Conservation (phyloP, 2,888 invertebrate genomes). For the Mycogona germanica region DNA sequence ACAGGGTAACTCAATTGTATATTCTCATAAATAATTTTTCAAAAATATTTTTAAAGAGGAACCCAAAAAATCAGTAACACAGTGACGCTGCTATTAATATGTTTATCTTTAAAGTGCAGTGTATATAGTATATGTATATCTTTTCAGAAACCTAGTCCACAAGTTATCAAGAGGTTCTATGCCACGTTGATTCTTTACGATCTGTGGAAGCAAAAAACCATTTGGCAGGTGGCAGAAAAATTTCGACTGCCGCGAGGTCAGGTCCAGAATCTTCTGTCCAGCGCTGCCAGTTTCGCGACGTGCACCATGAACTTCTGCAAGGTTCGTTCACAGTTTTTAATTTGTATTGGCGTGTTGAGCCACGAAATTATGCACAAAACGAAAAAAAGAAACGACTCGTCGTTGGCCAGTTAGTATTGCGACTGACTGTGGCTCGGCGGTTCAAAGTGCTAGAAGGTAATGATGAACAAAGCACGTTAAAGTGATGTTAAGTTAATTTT, state of each 20-base stretch:
- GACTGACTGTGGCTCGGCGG: no score
- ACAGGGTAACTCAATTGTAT: neutral
- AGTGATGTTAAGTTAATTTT: no score
- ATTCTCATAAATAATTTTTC: constrained; percentile 36
- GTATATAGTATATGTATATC: constrained; percentile 19
- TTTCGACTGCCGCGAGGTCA: constrained; percentile 60
- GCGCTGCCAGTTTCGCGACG: constrained; percentile 57
- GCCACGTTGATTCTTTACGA: constrained; percentile 13
- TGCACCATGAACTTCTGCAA: constrained; percentile 68
- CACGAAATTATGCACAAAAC: neutral
- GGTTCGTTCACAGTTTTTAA: constrained; percentile 31
- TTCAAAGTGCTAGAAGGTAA: neutral
- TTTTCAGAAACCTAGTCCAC: constrained; percentile 45
- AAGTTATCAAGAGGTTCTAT: constrained; percentile 47
- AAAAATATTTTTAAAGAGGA: constrained; percentile 52
- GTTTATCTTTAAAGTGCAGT: neutral
- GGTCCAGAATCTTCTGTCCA: constrained; percentile 60
- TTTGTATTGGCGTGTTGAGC: no score
- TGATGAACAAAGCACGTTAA: neutral
- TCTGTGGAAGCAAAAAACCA: constrained; percentile 52
- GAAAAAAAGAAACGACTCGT: no score
- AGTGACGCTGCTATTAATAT: neutral
- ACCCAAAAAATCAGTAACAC: constrained; percentile 44
- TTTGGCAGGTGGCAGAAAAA: constrained; percentile 55
- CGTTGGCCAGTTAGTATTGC: no score